A percentile compares a stretch with the other conserved stretches of the same genome.
Conservation (phyloP, 2,113 vertebrate genomes). For the Nasalis larvatus region DNA sequence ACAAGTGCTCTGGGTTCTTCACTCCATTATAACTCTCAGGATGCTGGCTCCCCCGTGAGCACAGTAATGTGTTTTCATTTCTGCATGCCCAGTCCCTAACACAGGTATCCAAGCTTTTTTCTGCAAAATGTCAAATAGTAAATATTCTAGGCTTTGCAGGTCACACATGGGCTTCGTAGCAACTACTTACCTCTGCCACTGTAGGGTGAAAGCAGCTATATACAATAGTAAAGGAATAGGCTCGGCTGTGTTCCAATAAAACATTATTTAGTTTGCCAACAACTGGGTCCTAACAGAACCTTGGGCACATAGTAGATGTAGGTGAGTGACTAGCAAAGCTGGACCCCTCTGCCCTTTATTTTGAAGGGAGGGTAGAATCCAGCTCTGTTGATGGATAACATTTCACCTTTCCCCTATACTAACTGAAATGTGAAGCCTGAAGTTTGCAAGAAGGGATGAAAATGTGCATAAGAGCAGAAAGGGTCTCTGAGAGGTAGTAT, state of each 20-base stretch:
- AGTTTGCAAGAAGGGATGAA: background rate
- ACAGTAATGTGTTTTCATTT: background rate
- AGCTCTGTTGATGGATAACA: background rate
- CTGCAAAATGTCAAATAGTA: background rate
- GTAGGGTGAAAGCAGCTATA: background rate
- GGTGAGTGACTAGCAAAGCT: background rate
- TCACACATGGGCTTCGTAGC: background rate
- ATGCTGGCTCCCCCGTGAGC: background rate
- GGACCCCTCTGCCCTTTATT: background rate
- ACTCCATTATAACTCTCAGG: background rate
- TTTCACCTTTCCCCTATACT: background rate
- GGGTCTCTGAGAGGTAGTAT: background rate
- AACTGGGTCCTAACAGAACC: background rate
- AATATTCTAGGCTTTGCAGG: background rate
- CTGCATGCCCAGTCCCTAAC: background rate
- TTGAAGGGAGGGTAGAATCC: background rate
- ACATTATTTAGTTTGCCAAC: background rate
- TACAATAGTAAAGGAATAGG: background rate
- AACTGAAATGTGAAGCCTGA: background rate
- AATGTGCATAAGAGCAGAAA: background rate
- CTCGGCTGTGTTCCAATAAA: background rate
- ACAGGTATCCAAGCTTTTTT: background rate
- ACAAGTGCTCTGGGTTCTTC: background rate
- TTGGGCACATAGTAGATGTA: background rate
- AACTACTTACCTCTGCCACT: background rate